Evolutionary conservation across 2,888 invertebrate genomes (phyloP).

Genomic region (Prenolepis imparis): DNA sequence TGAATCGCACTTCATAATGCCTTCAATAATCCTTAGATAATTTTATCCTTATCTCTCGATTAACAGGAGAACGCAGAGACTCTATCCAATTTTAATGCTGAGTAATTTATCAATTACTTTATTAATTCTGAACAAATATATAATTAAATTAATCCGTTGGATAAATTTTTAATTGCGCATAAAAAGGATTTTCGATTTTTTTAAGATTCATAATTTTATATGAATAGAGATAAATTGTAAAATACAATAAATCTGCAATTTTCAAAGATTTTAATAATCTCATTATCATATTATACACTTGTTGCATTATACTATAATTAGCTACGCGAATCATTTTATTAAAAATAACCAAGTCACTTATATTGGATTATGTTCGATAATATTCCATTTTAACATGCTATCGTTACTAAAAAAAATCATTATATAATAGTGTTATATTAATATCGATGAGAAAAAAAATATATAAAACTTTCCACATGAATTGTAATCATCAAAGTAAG

Average conservation of each 20-base stretch:
- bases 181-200: background rate
- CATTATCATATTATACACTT: background rate
- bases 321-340: background rate
- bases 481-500: background rate
- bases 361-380: background rate
- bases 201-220: background rate
- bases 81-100: background rate
- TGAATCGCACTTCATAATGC: slow-evolving; percentile 66
- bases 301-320: background rate
- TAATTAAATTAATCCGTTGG: slow-evolving; percentile 20
- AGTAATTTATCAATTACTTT: slow-evolving; percentile 15
- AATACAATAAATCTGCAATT: background rate
- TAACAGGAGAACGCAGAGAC: slow-evolving; percentile 64
- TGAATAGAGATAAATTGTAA: background rate
- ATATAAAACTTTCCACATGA: background rate
- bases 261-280: background rate
- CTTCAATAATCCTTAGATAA: slow-evolving; percentile 69
- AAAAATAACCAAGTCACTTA: background rate
- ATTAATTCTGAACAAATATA: background rate
- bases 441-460: background rate
- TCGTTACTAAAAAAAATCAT: background rate
- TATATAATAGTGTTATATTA: background rate
- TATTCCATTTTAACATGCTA: background rate
- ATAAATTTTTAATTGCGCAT: background rate
- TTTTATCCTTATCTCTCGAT: slow-evolving; percentile 53